These are phyloP conservation scores for Turdus rufiventris DNA, from an alignment of 2,113 vertebrate genomes.

Conservation along the genomic window DNA sequence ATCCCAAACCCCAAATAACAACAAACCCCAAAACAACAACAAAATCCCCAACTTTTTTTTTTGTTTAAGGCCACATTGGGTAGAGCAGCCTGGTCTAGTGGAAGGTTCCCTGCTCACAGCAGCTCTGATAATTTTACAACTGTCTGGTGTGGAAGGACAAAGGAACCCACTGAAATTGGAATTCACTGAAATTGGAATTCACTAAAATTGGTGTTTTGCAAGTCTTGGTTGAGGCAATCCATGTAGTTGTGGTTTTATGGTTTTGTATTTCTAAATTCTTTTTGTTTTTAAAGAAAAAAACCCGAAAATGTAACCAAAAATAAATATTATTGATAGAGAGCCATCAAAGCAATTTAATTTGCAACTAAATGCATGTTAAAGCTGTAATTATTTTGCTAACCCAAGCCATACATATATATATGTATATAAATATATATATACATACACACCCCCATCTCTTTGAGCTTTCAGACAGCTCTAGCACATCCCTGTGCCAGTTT, in stretches of 20 bases:
- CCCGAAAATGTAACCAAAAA: neutral
- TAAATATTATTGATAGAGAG: neutral
- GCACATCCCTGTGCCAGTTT: fast-evolving
- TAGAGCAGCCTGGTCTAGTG: neutral
- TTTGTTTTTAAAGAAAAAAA: neutral
- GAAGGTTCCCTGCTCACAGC: fast-evolving
- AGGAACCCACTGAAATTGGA: neutral
- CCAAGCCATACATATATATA: neutral
- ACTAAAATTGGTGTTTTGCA: neutral
- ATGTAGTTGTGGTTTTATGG: neutral
- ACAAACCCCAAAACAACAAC: neutral
- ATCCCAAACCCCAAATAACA: neutral
- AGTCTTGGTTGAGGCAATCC: neutral
- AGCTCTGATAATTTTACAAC: neutral
- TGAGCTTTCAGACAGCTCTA: neutral
- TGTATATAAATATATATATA: neutral
- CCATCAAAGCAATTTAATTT: neutral
- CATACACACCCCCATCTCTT: fast-evolving
- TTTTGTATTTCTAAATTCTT: neutral
- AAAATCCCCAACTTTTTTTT: neutral
- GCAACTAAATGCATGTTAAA: neutral
- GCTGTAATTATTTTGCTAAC: neutral
- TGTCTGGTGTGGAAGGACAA: neutral
- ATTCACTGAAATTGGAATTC: neutral
- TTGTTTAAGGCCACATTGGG: neutral